phyloP scores from a whole-genome alignment of 2,888 invertebrate species.

The Troides aeacus region DNA sequence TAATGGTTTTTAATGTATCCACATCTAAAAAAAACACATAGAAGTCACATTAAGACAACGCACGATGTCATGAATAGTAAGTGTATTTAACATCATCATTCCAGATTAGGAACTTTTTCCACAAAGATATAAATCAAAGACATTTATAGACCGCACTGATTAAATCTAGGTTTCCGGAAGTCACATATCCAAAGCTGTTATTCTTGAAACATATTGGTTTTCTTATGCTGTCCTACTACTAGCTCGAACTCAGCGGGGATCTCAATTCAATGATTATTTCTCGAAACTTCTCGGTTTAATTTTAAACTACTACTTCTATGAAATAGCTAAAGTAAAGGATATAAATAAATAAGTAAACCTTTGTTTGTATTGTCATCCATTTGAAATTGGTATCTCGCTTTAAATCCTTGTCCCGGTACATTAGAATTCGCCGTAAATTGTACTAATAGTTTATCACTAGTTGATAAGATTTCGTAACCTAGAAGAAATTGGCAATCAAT shows the following conservation, averaged over 20 bases:
- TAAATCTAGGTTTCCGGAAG: too few relatives aligned
- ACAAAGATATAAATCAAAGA: too few relatives aligned
- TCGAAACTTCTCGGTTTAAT: not conserved
- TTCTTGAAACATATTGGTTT: too few relatives aligned
- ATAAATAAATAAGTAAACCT: constrained; percentile 72
- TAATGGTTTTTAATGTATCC: constrained; percentile 62
- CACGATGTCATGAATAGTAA: too few relatives aligned
- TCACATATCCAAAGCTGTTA: too few relatives aligned
- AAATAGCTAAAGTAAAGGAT: not conserved
- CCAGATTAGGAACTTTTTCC: too few relatives aligned
- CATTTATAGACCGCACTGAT: too few relatives aligned
- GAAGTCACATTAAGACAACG: constrained; percentile 1
- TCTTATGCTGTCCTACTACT: too few relatives aligned
- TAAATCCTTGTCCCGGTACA: constrained; percentile 88
- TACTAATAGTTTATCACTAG: constrained; percentile 88
- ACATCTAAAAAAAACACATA: constrained; percentile 49
- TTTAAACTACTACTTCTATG: not conserved
- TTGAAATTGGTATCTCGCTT: constrained; percentile 87
- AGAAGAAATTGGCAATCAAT: constrained; percentile 28
- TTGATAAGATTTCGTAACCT: constrained; percentile 89
- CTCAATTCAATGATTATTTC: too few relatives aligned
- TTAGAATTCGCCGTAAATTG: constrained; percentile 92
- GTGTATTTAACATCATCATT: too few relatives aligned
- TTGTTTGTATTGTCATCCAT: constrained; percentile 73
- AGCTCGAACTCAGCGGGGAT: too few relatives aligned